Evolutionary conservation across 2,797 vertebrate species (phyloP).

Genomic region (Thamnophis elegans): DNA sequence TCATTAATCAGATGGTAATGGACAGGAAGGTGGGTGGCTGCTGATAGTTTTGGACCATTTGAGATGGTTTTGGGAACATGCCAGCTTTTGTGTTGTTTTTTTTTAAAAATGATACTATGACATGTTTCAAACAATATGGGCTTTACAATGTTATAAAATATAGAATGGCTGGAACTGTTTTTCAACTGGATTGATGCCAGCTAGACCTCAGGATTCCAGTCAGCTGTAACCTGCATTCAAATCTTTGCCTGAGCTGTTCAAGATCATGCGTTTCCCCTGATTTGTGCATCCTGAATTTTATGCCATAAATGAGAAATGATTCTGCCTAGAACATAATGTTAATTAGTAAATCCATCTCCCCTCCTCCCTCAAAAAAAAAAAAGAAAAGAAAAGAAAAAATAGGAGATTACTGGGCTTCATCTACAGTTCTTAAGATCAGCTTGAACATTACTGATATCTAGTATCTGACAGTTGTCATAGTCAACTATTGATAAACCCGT

Average conservation of each 20-base stretch:
- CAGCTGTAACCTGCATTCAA: constrained; percentile 67
- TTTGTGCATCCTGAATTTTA: constrained; percentile 28
- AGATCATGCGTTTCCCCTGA: constrained; percentile 52
- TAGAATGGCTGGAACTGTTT: constrained; percentile 64
- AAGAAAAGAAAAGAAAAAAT: background rate
- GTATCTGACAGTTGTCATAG: background rate
- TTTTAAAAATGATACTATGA: constrained; percentile 62
- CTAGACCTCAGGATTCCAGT: constrained; percentile 72
- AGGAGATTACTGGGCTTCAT: fast-evolving
- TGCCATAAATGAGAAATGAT: background rate
- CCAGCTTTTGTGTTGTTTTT: constrained; percentile 62
- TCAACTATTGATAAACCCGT: background rate
- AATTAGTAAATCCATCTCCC: background rate
- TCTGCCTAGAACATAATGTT: fast-evolving
- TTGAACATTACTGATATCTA: background rate
- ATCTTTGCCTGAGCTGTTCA: constrained; percentile 63
- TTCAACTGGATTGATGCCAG: constrained; percentile 66
- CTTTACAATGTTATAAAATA: constrained; percentile 77
- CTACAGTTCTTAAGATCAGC: background rate
- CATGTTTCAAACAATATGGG: constrained; percentile 74
- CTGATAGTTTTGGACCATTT: constrained; percentile 80
- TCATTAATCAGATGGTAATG: constrained; percentile 67
- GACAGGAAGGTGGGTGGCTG: constrained; percentile 76
- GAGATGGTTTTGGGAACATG: constrained; percentile 68
- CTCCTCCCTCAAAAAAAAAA: background rate